Evolutionary conservation across 2,797 vertebrate genomes (phyloP), one percentile per base, ranked within the genome.

Genomic region (Coregonus suidteri): DNA sequence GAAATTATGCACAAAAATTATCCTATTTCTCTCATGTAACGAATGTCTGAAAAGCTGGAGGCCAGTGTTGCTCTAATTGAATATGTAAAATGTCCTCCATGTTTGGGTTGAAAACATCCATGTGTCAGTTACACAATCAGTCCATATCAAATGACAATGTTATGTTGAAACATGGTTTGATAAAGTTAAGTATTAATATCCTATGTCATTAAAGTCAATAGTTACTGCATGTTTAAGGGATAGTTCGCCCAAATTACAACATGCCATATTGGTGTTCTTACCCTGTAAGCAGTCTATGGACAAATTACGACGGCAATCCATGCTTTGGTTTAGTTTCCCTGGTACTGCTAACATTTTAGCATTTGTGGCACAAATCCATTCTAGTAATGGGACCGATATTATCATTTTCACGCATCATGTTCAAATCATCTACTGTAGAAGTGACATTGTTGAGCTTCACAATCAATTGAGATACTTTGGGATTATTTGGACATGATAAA

Each of bases 41-140:
- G 74, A 59, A 67, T 71, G 54, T 79, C 41, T 59, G 62, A 80
- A 25, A 83, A 81, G 77, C 77, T 83, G 73, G 52, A 71, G 70
- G 14, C 9, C 70, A 77, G 68, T 72, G 65, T 31, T 74, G 53
- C 1, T 73, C 79, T 59, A 83, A 71, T 75, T 70, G 52, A n/a
- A 37, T 16, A 71, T 76, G 75, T n/a, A 64, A 83, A 84, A 70
- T 75, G 66, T 73, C 73, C 62, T 54, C 64, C 80, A 75, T 74
- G 59, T 13, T 75, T 64, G 69, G 79, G 20, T 47, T 70, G 73
- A 84, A 62, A 34, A 52, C 41, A 69, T 4, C 65, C 20, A 56
- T 20, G 16, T 37, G 35, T 37, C 35, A 37, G 35, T 54, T 53
- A 9, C 30, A 70, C 54, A 30, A 54, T 47, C 20, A 25, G 56